These are phyloP conservation scores for Gallinago undulata DNA, from an alignment of 2,113 vertebrate genomes.

Conservation along the genomic window DNA sequence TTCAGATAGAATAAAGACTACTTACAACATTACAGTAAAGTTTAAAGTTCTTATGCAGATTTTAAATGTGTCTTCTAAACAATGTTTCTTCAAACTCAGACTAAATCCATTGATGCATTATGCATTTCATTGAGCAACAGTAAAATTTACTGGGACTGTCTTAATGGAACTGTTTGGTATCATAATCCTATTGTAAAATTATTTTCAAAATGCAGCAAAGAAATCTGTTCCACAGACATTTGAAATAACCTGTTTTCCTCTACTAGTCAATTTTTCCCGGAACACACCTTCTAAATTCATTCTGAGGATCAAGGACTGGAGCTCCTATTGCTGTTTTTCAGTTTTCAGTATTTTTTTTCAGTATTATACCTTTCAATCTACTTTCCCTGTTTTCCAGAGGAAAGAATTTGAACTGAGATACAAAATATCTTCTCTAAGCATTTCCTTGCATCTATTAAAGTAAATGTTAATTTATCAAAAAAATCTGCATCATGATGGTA, in stretches of 20 bases:
- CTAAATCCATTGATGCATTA: not conserved
- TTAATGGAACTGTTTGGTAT: not conserved
- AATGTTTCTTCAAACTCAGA: not conserved
- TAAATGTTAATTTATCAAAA: not conserved
- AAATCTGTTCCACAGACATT: not conserved
- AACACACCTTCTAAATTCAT: not conserved
- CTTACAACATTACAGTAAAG: not conserved
- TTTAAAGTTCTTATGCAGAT: not conserved
- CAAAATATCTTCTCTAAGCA: not conserved
- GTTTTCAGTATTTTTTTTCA: not conserved
- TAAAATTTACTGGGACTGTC: not conserved
- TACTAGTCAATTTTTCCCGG: not conserved
- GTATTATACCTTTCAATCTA: not conserved
- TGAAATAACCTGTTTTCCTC: not conserved
- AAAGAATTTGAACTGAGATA: not conserved
- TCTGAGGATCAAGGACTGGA: not conserved
- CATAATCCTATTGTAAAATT: not conserved
- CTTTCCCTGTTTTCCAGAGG: not conserved
- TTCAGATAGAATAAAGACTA: not conserved
- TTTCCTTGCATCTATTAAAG: not conserved
- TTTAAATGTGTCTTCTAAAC: slow-evolving; percentile 11
- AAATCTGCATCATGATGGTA: not conserved
- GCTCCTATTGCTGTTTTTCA: not conserved
- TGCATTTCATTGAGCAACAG: not conserved
- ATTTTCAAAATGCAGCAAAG: slow-evolving; percentile 5